phyloP scores from a whole-genome alignment of 2,797 vertebrate genomes.

The Saxicola maurus region DNA sequence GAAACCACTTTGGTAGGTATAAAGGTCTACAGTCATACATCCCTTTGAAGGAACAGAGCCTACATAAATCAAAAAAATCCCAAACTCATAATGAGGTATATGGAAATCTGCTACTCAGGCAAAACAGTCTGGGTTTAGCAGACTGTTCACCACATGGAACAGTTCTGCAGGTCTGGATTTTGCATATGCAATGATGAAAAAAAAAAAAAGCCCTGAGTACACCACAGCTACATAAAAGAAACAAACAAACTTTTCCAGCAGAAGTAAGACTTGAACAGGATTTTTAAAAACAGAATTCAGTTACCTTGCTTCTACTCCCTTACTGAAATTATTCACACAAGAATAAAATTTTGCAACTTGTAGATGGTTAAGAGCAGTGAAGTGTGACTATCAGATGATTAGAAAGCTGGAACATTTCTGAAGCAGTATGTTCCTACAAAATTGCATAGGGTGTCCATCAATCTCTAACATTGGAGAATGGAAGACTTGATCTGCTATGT shows the following conservation, averaged over 20 bases:
- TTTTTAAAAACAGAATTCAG: background rate
- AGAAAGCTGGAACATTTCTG: background rate
- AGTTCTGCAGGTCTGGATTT: constrained; percentile 49
- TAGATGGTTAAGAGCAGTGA: background rate
- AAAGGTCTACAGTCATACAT: background rate
- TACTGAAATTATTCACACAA: background rate
- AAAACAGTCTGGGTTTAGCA: constrained; percentile 61
- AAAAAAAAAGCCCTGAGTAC: background rate
- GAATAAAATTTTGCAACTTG: background rate
- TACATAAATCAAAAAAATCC: constrained; percentile 32
- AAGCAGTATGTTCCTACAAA: background rate
- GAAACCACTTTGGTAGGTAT: background rate
- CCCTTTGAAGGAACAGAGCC: constrained; percentile 34
- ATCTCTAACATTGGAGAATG: background rate
- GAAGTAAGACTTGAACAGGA: background rate
- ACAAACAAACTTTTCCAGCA: constrained; percentile 33
- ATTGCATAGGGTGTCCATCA: background rate
- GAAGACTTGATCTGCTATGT: background rate
- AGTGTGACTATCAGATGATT: background rate
- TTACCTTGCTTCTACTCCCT: background rate
- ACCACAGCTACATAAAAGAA: background rate
- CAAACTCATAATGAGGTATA: constrained; percentile 35
- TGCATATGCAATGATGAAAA: constrained; percentile 19
- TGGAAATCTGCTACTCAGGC: constrained; percentile 57
- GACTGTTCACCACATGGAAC: constrained; percentile 58